Evolutionary conservation across 2,888 invertebrate species (phyloP).

Genomic region (Stenurella melanura): DNA sequence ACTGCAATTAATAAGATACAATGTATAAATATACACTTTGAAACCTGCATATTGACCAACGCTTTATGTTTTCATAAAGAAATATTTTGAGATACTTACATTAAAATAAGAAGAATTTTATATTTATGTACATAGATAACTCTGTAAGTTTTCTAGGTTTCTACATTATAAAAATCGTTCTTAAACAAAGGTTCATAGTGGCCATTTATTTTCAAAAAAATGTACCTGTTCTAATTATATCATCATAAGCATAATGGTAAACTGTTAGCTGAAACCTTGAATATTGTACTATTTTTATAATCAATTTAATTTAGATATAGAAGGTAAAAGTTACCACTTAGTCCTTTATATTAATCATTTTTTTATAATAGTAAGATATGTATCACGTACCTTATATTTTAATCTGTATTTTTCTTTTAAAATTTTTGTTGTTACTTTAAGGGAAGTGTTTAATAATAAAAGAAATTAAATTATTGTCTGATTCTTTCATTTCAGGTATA

Average conservation of each 20-base stretch:
- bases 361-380: background rate
- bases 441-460: conserved; percentile 16
- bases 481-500: background rate
- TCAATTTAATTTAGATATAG: conserved; percentile 24
- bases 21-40: too few relatives aligned
- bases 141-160: background rate
- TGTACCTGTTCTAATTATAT: conserved; percentile 18
- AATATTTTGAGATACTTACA: background rate
- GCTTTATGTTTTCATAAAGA: background rate
- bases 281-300: conserved; percentile 32
- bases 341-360: conserved; percentile 3
- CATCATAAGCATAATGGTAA: conserved; percentile 2
- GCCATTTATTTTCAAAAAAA: conserved; percentile 2
- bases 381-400: background rate
- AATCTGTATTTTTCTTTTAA: background rate
- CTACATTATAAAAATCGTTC: background rate
- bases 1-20: too few relatives aligned
- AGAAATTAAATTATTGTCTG: background rate
- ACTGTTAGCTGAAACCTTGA: background rate
- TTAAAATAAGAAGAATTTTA: background rate
- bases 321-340: conserved; percentile 8
- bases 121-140: background rate
- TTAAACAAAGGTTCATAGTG: background rate
- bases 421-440: background rate
- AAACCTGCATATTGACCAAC: background rate